A percentile compares a stretch with the other conserved stretches of the same genome.
These are phyloP conservation scores for Timema cristinae DNA, from an alignment of 2,888 invertebrate species.

Conservation along the genomic window DNA sequence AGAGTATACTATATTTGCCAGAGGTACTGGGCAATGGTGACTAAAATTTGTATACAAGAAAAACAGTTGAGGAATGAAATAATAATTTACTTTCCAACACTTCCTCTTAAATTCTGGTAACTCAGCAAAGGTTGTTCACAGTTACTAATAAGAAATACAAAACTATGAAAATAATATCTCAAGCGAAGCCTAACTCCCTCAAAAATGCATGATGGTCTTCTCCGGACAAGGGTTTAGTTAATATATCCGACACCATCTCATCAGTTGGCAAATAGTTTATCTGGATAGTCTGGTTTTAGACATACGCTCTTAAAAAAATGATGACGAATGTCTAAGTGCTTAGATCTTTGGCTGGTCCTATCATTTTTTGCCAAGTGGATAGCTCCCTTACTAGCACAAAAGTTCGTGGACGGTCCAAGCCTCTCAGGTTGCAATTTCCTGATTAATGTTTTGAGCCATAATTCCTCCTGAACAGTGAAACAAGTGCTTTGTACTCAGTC, in stretches of 20 bases:
- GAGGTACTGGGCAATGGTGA: no score
- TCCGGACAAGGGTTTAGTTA: not conserved
- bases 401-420: not conserved
- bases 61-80: no score
- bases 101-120: not conserved
- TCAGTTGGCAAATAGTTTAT: no score
- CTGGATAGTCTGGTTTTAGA: no score
- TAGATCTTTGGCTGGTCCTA: not conserved
- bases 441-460: not conserved
- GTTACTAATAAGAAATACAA: not conserved
- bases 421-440: not conserved
- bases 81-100: not conserved
- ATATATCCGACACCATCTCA: not conserved
- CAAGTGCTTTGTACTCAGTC: not conserved
- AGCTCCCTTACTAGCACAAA: not conserved
- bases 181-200: not conserved
- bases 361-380: conserved; percentile 1
- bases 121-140: not conserved
- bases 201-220: not conserved
- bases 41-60: no score
- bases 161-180: not conserved
- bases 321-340: no score
- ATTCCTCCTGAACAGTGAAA: not conserved
- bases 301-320: no score
- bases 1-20: no score